Conservation (phyloP, 2,797 vertebrate genomes). For the Chrysolophus pictus region DNA sequence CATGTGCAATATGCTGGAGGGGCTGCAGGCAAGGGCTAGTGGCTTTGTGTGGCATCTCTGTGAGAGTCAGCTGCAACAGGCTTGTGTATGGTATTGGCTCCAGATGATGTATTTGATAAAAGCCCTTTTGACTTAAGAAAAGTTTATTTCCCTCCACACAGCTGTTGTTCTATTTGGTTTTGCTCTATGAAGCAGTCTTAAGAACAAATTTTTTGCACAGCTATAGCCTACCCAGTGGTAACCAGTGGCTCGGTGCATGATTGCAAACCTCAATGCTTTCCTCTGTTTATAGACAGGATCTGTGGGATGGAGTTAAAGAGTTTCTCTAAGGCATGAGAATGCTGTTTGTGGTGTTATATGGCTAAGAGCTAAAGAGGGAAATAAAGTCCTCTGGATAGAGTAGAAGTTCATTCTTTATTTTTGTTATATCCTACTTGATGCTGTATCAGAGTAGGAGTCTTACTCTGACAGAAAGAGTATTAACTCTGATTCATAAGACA, state of each 20-base stretch:
- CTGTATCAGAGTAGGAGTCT: background rate
- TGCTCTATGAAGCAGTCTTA: background rate
- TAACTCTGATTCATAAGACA: background rate
- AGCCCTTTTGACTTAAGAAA: background rate
- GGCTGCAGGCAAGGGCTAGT: background rate
- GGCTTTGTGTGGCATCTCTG: background rate
- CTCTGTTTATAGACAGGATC: background rate
- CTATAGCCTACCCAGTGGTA: background rate
- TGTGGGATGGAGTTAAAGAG: background rate
- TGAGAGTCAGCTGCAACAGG: background rate
- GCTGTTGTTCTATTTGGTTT: background rate
- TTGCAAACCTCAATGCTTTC: background rate
- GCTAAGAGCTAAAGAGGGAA: background rate
- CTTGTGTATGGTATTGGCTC: background rate
- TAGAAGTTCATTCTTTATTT: background rate
- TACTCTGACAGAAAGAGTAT: background rate
- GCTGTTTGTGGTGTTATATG: background rate
- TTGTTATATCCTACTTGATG: background rate
- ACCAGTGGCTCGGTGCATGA: background rate
- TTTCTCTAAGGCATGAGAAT: background rate
- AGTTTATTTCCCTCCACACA: background rate
- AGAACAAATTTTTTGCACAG: background rate
- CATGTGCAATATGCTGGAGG: fast-evolving
- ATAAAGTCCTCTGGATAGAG: background rate
- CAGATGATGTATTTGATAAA: background rate